Conservation (phyloP, 2,888 invertebrate species). For the Scaptomyza tumidula region DNA sequence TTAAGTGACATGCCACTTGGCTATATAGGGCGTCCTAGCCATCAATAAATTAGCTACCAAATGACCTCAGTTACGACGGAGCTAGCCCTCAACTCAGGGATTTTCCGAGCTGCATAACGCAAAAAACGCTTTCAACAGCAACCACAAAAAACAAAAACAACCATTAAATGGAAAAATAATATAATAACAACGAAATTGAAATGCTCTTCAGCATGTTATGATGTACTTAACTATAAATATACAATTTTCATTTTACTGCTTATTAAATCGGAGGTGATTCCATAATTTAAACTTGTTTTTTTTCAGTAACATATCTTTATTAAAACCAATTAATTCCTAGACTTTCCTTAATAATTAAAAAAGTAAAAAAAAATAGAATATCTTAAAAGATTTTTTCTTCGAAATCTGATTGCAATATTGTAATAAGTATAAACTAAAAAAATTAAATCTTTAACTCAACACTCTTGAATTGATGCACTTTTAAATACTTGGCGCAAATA, state of each 20-base stretch:
- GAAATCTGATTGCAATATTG: not conserved
- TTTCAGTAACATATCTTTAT: not conserved
- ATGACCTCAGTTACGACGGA: slow-evolving; percentile 48
- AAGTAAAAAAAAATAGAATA: too few species aligned
- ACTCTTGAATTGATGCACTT: too few species aligned
- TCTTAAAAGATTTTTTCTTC: not conserved
- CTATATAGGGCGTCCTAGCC: slow-evolving; percentile 61
- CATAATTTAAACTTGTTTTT: not conserved
- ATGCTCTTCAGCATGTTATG: slow-evolving; percentile 30
- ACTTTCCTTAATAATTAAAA: not conserved
- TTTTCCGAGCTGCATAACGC: slow-evolving; percentile 56
- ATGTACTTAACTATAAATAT: not conserved
- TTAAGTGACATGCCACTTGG: slow-evolving; percentile 34
- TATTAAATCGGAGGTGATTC: slow-evolving; percentile 3
- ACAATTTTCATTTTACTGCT: not conserved
- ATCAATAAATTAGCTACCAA: slow-evolving; percentile 56
- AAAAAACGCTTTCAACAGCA: slow-evolving; percentile 32
- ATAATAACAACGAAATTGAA: not conserved
- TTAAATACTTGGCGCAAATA: too few species aligned
- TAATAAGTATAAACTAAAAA: not conserved
- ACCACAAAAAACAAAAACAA: slow-evolving; percentile 1
- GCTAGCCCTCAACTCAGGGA: slow-evolving; percentile 52
- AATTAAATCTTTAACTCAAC: not conserved
- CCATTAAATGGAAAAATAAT: not conserved
- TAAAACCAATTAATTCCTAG: not conserved